phyloP scores from a whole-genome alignment of 2,113 vertebrate species.

The Tachuris rubrigastra region DNA sequence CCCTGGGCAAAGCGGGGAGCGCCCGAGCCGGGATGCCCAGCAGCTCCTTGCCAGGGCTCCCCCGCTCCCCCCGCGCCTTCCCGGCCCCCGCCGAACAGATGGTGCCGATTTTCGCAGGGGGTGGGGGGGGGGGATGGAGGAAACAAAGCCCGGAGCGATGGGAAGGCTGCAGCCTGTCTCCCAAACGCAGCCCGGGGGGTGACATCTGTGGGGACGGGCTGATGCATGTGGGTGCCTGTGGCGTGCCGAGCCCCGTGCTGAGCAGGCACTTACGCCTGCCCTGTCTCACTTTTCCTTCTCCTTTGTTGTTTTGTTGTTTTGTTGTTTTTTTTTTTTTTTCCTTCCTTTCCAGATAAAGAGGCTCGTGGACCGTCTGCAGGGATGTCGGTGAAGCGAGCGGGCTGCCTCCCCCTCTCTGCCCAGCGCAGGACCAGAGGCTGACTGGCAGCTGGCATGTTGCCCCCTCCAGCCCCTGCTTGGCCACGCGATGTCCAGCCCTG shows the following conservation, averaged over 20 bases:
- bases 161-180: slow-evolving; percentile 15
- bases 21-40: not conserved
- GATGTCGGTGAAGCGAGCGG: not conserved
- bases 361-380: not conserved
- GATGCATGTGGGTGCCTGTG: not conserved
- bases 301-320: not conserved
- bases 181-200: not conserved
- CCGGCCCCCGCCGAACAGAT: not conserved
- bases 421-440: not conserved
- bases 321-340: too few species aligned
- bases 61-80: not conserved
- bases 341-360: slow-evolving; percentile 39
- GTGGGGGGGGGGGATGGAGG: not conserved
- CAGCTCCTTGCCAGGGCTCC: not conserved
- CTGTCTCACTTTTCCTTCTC: not conserved
- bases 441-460: not conserved
- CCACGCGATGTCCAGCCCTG: not conserved
- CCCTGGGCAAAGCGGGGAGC: accelerated
- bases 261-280: not conserved
- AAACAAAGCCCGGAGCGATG: not conserved
- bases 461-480: not conserved
- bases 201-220: slow-evolving; percentile 19
- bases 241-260: not conserved
- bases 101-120: not conserved
- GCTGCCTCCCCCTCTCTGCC: not conserved